phyloP scores from a whole-genome alignment of 2,113 vertebrate species.

The Callaeas wilsoni region DNA sequence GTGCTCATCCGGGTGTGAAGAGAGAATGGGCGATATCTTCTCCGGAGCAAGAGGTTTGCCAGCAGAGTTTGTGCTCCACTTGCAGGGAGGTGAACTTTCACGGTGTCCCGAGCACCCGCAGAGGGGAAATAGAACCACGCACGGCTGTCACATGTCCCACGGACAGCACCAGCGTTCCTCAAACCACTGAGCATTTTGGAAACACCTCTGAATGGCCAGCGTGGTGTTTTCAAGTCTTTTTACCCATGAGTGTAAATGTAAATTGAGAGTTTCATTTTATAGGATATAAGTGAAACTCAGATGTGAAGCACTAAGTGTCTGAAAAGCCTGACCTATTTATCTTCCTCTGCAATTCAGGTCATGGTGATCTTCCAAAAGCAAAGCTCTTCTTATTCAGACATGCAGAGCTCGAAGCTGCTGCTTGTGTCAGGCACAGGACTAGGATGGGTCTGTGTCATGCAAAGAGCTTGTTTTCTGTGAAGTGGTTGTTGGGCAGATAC shows the following conservation, averaged over 20 bases:
- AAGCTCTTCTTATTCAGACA: neutral
- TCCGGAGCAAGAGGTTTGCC: neutral
- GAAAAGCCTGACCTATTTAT: neutral
- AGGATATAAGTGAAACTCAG: neutral
- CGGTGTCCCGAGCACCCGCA: neutral
- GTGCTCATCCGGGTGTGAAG: neutral
- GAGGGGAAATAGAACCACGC: accelerated
- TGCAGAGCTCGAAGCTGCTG: neutral
- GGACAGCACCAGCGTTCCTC: accelerated
- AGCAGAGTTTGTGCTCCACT: neutral
- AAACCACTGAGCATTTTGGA: neutral
- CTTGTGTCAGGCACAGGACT: neutral
- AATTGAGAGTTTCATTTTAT: neutral
- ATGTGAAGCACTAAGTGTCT: neutral
- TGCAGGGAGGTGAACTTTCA: neutral
- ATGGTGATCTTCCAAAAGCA: neutral
- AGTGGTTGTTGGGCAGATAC: neutral
- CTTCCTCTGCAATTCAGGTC: neutral
- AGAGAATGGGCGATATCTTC: neutral
- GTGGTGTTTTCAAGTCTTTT: neutral
- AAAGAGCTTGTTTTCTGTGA: neutral
- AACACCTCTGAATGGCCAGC: neutral
- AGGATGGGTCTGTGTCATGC: neutral
- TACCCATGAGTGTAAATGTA: neutral
- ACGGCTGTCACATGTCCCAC: accelerated